Evolutionary conservation across 53 echinoderm and acorn worm genomes (phyloP).

Genomic region (Astropecten irregularis): DNA sequence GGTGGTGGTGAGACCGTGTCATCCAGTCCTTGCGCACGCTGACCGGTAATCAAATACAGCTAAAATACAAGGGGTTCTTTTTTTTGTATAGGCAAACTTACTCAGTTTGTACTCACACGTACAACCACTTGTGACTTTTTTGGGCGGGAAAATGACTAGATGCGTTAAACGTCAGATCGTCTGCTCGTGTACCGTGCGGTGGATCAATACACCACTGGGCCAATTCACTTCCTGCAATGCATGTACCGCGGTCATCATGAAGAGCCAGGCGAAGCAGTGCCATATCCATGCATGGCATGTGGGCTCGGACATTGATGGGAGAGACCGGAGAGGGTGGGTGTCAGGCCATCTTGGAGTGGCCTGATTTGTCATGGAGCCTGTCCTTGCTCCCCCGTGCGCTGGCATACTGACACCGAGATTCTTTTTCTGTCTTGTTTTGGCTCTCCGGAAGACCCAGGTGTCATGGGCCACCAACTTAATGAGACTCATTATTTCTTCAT

Average conservation of each 20-base stretch:
- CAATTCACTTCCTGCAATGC: conserved; percentile 2
- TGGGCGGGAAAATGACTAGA: background rate
- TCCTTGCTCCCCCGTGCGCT: background rate
- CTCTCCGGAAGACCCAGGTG: conserved; percentile 33
- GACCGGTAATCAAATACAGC: conserved; percentile 1
- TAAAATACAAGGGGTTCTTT: background rate
- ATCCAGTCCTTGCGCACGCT: background rate
- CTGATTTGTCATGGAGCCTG: background rate
- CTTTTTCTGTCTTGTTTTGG: too few species aligned
- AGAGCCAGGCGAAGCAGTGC: background rate
- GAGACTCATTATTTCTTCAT: conserved; percentile 14
- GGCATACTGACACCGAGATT: background rate
- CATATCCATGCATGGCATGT: background rate
- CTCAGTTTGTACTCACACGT: conserved; percentile 33
- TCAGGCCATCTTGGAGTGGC: background rate
- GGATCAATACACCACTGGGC: background rate
- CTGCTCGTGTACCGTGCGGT: background rate
- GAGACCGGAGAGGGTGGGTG: background rate
- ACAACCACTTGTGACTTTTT: background rate
- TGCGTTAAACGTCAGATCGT: background rate
- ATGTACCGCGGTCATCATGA: background rate
- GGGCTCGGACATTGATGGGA: background rate
- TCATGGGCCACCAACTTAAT: conserved; percentile 33
- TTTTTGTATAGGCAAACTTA: background rate
- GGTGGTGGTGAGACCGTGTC: background rate